phyloP scores from a whole-genome alignment of 2,888 invertebrate genomes.

The Geotrupes spiniger region DNA sequence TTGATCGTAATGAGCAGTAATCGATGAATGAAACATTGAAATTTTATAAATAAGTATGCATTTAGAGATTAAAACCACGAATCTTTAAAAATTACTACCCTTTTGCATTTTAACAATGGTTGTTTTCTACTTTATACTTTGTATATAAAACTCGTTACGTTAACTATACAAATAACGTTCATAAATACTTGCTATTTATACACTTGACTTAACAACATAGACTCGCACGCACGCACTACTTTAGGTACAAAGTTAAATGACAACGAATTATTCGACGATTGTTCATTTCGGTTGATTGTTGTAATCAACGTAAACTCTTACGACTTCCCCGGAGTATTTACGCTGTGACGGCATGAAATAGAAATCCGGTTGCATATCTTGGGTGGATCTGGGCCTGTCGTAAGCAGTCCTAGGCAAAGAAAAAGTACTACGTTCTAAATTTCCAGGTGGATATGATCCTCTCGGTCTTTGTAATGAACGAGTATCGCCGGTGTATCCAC shows the following conservation, averaged over 20 bases:
- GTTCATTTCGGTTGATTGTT: conserved; percentile 65
- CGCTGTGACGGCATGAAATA: conserved; percentile 95
- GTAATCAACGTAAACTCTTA: conserved; percentile 79
- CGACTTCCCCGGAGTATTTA: conserved; percentile 89
- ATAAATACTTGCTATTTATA: not conserved
- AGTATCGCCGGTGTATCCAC: conserved; percentile 55
- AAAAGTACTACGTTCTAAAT: conserved; percentile 66
- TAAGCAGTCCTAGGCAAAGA: conserved; percentile 71
- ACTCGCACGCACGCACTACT: not conserved
- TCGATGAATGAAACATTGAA: too few species aligned
- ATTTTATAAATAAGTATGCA: too few species aligned
- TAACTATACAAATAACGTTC: conserved; percentile 8
- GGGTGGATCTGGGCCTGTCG: conserved; percentile 42
- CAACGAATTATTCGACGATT: conserved; percentile 1
- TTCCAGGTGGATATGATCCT: conserved; percentile 40
- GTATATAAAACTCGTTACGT: not conserved
- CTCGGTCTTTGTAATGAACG: conserved; percentile 61
- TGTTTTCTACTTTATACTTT: too few species aligned
- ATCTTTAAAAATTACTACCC: too few species aligned
- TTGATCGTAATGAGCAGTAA: too few species aligned
- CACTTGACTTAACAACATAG: not conserved
- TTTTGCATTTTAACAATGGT: too few species aligned
- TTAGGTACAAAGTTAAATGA: conserved; percentile 1
- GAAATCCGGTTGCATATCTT: conserved; percentile 74
- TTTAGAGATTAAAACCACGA: too few species aligned